Evolutionary conservation across 2,113 vertebrate genomes (phyloP).

Genomic region (Hemicordylus capensis): DNA sequence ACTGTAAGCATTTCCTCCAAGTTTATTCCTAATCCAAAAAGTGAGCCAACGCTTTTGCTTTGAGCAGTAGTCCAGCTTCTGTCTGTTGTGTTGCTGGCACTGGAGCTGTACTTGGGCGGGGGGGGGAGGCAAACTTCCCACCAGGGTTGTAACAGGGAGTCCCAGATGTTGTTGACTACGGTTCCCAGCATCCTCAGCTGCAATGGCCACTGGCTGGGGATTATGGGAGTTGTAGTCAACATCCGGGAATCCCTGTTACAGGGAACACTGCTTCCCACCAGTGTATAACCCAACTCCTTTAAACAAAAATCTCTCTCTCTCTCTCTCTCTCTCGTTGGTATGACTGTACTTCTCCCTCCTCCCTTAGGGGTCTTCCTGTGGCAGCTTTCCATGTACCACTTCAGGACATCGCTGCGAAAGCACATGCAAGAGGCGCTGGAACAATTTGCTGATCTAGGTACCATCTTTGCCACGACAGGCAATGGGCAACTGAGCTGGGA

Average conservation of each 20-base stretch:
- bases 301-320: background rate
- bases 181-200: too few species aligned
- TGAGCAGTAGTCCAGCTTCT: background rate
- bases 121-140: too few species aligned
- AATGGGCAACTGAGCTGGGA: too few species aligned
- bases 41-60: background rate
- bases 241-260: too few species aligned
- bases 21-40: background rate
- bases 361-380: constrained; percentile 16
- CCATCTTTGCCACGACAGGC: too few species aligned
- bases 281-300: background rate
- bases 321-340: background rate
- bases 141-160: too few species aligned
- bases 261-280: background rate
- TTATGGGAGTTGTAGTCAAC: too few species aligned
- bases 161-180: too few species aligned
- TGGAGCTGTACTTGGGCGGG: too few species aligned
- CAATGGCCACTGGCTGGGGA: too few species aligned
- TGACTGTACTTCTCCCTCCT: background rate
- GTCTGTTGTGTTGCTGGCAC: background rate
- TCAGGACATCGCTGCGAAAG: background rate
- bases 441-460: constrained; percentile 16
- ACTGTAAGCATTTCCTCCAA: background rate
- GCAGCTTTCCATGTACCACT: constrained; percentile 29
- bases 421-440: background rate